Evolutionary conservation across 35 echinoderm and acorn worm genomes (phyloP), one percentile per base, ranked within the genome.

Genomic region (Heliocidaris tuberculata): DNA sequence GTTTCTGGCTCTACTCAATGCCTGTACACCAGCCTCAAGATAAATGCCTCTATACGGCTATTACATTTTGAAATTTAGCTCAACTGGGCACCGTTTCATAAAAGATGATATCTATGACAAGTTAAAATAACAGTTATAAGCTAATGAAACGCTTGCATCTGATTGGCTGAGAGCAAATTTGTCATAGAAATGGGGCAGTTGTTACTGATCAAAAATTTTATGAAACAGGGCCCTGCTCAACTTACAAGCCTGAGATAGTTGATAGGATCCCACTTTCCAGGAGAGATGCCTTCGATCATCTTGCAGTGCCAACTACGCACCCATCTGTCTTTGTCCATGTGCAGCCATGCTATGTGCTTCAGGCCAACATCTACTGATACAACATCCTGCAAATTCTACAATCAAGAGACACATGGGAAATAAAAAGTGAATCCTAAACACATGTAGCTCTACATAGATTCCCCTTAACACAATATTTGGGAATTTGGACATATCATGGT

Each of bases 361-460:
- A 98, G 95, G 2, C 95, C 97, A 89, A 98, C 60, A 90, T 98
- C 96, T 48, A 98, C 91, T 7, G 97, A 78, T 31, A 97, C 95
- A 65, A 97, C 35, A 48, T 94, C 95, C 92, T 97, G 85, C 31
- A 97, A 71, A 31, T 92, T 86, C 97, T 98, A 50, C 24, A 59
- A 85, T 21, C 31, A 42, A 42, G 35, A 42, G 35, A 42, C 1
- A 42, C 35, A 42, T 42, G 21, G 48, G 94, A 94, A 91, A 10
- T 86, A 65, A 42, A 42, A 42, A 42, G 3, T 42, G 35, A 42
- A 61, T 30, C 19, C 19, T 85, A 2, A 21, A 85, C 2, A 21
- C 19, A 30, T 85, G 85, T 2, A 85, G 35, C 35, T 42, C 35
- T 3, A 42, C 35, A 90, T 32, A 90, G 1, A 16, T 32, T 3